A percentile compares a stretch with the other conserved stretches of the same genome.
Evolutionary conservation across 2,113 vertebrate species (phyloP).

Genomic region (Seriola rivoliana): DNA sequence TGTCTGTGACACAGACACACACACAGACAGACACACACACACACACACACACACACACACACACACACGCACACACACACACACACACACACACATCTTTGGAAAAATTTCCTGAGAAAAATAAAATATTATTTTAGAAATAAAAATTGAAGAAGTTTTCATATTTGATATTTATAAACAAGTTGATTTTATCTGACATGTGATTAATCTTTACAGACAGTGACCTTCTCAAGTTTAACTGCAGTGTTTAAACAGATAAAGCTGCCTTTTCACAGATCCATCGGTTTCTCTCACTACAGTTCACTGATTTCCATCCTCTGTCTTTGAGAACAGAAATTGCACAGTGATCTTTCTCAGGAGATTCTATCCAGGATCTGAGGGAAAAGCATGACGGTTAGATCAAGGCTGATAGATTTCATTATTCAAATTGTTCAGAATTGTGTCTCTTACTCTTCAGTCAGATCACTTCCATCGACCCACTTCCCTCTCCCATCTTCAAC

Average conservation of each 20-base stretch:
- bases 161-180: too few species aligned
- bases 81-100: too few species aligned
- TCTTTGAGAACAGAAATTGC: background rate
- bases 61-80: too few species aligned
- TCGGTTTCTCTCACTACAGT: rapidly evolving
- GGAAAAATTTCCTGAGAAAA: too few species aligned
- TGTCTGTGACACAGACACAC: too few species aligned
- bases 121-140: too few species aligned
- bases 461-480: constrained; percentile 42
- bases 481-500: constrained; percentile 34
- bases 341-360: background rate
- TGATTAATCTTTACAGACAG: background rate
- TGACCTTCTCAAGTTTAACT: background rate
- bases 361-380: constrained; percentile 14
- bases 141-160: too few species aligned
- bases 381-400: background rate
- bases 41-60: too few species aligned
- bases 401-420: background rate
- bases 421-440: background rate
- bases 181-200: too few species aligned
- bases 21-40: too few species aligned
- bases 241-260: constrained; percentile 22
- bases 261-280: constrained; percentile 45
- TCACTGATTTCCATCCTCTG: background rate
- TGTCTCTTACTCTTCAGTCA: constrained; percentile 5